phyloP scores from a whole-genome alignment of 2,113 vertebrate species.

The Actenoides lindsayi region DNA sequence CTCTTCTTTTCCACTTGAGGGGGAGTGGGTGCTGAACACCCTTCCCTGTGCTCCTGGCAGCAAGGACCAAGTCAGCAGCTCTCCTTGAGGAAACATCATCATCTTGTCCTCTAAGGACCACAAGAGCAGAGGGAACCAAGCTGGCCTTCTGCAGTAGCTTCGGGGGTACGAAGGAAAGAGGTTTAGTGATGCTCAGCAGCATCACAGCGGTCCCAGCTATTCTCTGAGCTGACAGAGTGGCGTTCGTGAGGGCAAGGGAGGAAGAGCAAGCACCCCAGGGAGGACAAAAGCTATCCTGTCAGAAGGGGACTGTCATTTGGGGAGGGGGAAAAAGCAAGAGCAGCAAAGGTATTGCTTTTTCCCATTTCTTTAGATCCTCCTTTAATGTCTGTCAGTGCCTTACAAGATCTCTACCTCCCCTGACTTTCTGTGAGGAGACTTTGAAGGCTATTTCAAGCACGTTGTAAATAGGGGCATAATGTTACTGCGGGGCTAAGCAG shows the following conservation, averaged over 20 bases:
- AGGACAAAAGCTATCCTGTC: background rate
- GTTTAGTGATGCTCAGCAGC: background rate
- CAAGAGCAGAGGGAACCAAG: background rate
- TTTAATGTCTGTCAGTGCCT: background rate
- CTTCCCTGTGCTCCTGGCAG: background rate
- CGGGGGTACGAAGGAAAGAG: background rate
- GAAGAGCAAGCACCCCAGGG: background rate
- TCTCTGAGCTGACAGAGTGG: background rate
- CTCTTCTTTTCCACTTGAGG: background rate
- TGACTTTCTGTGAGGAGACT: background rate
- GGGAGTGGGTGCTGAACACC: background rate
- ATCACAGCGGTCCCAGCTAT: background rate
- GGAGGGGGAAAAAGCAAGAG: background rate
- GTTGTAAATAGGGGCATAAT: constrained; percentile 37
- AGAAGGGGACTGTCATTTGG: background rate
- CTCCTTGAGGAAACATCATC: background rate
- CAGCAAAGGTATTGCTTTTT: background rate
- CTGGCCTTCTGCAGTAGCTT: background rate
- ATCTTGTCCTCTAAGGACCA: background rate
- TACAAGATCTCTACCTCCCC: background rate
- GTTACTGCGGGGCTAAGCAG: constrained; percentile 30
- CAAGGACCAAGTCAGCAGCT: background rate
- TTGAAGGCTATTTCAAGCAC: background rate
- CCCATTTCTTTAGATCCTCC: background rate
- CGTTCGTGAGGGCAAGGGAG: background rate